Conservation (phyloP, 37 sponge, comb jelly and placozoan genomes). For the Geodia barretti region DNA sequence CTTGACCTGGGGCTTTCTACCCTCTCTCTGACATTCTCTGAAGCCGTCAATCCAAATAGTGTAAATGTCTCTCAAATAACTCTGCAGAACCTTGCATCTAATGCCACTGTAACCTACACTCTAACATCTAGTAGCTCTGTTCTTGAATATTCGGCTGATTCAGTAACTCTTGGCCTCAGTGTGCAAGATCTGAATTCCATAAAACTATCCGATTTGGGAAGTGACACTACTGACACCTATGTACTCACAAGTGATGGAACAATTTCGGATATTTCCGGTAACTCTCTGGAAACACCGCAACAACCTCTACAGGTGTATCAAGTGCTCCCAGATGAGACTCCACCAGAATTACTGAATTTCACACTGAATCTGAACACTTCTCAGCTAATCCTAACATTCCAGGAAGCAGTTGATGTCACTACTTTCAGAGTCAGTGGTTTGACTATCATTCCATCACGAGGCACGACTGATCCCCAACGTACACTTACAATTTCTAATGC, state of each 20-base stretch:
- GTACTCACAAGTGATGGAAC: slow-evolving; percentile 36
- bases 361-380: slow-evolving; percentile 79
- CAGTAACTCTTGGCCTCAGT: slow-evolving; percentile 47
- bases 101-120: slow-evolving; percentile 41
- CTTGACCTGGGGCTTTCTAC: slow-evolving; percentile 70
- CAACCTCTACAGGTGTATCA: slow-evolving; percentile 34
- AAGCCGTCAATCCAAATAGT: slow-evolving; percentile 50
- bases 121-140: slow-evolving; percentile 55
- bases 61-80: slow-evolving; percentile 51
- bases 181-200: slow-evolving; percentile 69
- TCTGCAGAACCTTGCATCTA: slow-evolving; percentile 49
- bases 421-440: slow-evolving; percentile 49
- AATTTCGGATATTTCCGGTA: slow-evolving; percentile 72
- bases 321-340: slow-evolving; percentile 62
- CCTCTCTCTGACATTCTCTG: slow-evolving; percentile 75
- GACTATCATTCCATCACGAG: slow-evolving; percentile 59
- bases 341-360: slow-evolving; percentile 47
- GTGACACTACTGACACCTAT: slow-evolving; percentile 61
- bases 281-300: slow-evolving; percentile 27
- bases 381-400: slow-evolving; percentile 74
- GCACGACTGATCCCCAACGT: slow-evolving; percentile 35
- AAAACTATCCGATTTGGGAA: slow-evolving; percentile 59
- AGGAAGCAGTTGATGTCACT: slow-evolving; percentile 70
- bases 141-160: slow-evolving; percentile 5
- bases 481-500: slow-evolving; percentile 45